phyloP scores from a whole-genome alignment of 2,797 vertebrate genomes.

The Microctenopoma lineatum region DNA sequence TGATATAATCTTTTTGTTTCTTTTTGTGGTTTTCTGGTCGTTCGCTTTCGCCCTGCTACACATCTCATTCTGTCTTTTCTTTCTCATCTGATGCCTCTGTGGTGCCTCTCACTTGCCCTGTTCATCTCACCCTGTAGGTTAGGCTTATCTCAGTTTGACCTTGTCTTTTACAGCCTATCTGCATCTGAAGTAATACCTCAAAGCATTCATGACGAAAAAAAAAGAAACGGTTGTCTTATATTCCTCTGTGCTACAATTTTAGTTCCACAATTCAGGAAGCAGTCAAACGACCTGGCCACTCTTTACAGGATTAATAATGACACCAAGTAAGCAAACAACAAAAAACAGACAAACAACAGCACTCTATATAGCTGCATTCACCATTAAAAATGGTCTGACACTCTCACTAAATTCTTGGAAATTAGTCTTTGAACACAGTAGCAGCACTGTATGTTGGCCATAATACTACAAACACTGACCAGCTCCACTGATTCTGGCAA shows the following conservation, averaged over 20 bases:
- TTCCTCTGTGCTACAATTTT: no score
- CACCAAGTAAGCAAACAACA: background rate
- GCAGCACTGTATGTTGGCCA: conserved; percentile 25
- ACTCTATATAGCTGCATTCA: background rate
- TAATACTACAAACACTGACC: conserved; percentile 23
- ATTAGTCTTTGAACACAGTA: conserved; percentile 9
- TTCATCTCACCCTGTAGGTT: conserved; percentile 28
- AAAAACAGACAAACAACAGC: no score
- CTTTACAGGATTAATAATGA: conserved; percentile 1
- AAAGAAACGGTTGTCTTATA: no score
- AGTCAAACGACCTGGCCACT: conserved; percentile 14
- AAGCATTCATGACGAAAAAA: conserved; percentile 3
- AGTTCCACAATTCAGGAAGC: background rate
- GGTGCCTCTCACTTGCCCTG: conserved; percentile 31
- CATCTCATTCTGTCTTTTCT: conserved; percentile 15
- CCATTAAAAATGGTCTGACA: background rate
- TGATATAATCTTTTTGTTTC: conserved; percentile 52
- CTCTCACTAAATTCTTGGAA: conserved; percentile 6
- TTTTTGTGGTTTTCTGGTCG: conserved; percentile 28
- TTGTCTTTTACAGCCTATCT: conserved; percentile 30
- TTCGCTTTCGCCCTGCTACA: conserved; percentile 24
- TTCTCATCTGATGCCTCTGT: conserved; percentile 26
- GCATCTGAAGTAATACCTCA: conserved; percentile 27
- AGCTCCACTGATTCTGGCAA: conserved; percentile 55
- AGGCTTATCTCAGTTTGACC: conserved; percentile 27